phyloP scores from a whole-genome alignment of 2,888 invertebrate genomes.

The Pimpla rufipes region DNA sequence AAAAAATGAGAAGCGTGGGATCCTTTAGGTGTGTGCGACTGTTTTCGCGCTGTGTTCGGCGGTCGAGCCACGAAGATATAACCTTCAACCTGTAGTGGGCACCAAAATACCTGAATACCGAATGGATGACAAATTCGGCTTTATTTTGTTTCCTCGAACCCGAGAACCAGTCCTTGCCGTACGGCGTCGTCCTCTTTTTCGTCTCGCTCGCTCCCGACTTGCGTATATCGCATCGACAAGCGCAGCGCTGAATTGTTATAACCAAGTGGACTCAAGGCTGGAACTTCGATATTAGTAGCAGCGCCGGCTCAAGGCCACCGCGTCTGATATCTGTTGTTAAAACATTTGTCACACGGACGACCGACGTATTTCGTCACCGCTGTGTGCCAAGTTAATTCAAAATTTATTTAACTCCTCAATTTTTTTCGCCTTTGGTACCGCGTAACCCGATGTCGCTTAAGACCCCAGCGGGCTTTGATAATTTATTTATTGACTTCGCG shows the following conservation, averaged over 20 bases:
- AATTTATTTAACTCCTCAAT: not conserved
- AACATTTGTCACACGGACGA: not conserved
- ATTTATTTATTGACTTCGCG: not conserved
- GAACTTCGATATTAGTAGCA: not conserved
- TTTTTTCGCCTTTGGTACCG: not conserved
- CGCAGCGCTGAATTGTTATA: slow-evolving; percentile 9
- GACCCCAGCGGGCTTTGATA: not conserved
- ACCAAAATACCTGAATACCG: slow-evolving; percentile 14
- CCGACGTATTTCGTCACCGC: not conserved
- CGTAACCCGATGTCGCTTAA: not conserved
- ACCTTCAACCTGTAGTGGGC: slow-evolving; percentile 8
- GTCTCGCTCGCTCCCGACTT: not conserved
- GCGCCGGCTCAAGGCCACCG: not conserved
- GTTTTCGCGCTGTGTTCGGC: not conserved
- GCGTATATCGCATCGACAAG: not conserved
- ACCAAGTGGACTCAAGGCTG: slow-evolving; percentile 9
- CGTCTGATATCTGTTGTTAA: not conserved
- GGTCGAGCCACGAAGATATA: slow-evolving; percentile 5
- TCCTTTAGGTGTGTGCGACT: too few relatives aligned
- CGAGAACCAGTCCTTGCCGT: not conserved
- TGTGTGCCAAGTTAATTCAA: not conserved
- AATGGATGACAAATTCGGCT: not conserved
- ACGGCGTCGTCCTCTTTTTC: slow-evolving; percentile 23
- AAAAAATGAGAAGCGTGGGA: not conserved
- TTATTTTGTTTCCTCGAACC: slow-evolving; percentile 23